phyloP scores from a whole-genome alignment of 2,888 invertebrate genomes.

The Papilio demoleus region DNA sequence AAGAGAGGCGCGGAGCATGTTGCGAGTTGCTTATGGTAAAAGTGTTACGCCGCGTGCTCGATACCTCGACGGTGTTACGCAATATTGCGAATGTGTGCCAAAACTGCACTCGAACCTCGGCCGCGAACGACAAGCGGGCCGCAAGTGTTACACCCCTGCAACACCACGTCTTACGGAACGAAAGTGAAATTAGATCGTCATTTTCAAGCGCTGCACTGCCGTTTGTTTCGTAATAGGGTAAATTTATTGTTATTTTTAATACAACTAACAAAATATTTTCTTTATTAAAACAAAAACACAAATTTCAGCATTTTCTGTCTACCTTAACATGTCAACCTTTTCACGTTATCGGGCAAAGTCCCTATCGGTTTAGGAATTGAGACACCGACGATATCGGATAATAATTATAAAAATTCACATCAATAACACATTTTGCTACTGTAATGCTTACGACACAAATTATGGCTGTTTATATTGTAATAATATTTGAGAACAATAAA shows the following conservation, averaged over 20 bases:
- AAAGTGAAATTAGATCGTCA: conserved; percentile 42
- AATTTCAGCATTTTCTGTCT: background rate
- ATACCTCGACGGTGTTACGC: conserved; percentile 70
- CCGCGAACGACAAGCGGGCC: conserved; percentile 48
- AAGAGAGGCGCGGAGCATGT: conserved; percentile 61
- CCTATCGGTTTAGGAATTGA: conserved; percentile 2
- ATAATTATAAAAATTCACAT: conserved; percentile 5
- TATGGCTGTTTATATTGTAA: background rate
- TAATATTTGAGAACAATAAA: background rate
- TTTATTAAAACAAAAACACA: background rate
- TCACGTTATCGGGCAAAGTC: conserved; percentile 18
- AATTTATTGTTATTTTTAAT: background rate
- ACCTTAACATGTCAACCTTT: conserved; percentile 4
- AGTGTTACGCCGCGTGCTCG: conserved; percentile 79
- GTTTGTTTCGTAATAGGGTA: background rate
- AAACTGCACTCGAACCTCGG: conserved; percentile 77
- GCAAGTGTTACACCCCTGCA: conserved; percentile 47
- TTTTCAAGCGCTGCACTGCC: conserved; percentile 5
- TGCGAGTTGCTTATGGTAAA: conserved; percentile 68
- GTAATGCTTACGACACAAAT: conserved; percentile 22
- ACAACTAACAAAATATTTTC: background rate
- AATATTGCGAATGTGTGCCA: conserved; percentile 79
- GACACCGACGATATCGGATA: conserved; percentile 4
- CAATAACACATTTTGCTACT: conserved; percentile 12
- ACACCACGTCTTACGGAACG: conserved; percentile 43